These are phyloP conservation scores for Oasisia sp. DNA, from an alignment of 2,888 invertebrate genomes.

Conservation along the genomic window DNA sequence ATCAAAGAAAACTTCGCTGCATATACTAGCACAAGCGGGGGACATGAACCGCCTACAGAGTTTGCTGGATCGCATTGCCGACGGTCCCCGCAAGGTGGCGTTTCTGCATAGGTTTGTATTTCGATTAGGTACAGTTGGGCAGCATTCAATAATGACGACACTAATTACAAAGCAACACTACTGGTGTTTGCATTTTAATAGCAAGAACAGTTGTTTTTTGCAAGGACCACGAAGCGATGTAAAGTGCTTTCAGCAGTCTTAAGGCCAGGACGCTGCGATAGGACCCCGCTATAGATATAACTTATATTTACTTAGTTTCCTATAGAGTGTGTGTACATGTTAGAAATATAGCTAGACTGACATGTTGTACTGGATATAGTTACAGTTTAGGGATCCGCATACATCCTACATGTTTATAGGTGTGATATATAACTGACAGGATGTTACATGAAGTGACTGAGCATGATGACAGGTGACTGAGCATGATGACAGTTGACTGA, in stretches of 20 bases:
- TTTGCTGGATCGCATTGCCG: constrained; percentile 42
- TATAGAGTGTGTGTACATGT: neutral
- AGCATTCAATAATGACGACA: too few relatives aligned
- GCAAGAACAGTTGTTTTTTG: neutral
- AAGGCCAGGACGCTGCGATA: too few relatives aligned
- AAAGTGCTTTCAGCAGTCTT: too few relatives aligned
- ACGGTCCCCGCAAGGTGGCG: neutral
- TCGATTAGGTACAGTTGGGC: too few relatives aligned
- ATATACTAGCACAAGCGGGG: constrained; percentile 49
- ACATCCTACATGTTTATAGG: neutral
- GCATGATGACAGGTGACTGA: too few relatives aligned
- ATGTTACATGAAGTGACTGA: neutral
- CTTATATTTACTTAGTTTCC: neutral
- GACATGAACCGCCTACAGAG: constrained; percentile 47
- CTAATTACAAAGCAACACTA: neutral
- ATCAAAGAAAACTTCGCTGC: constrained; percentile 52
- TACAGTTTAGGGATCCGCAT: neutral
- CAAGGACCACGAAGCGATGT: neutral
- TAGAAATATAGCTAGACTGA: neutral
- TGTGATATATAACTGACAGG: neutral
- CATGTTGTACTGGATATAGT: neutral
- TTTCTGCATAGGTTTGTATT: constrained; percentile 18
- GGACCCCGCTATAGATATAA: too few relatives aligned
- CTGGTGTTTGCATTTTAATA: neutral
- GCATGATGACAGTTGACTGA: too few relatives aligned